Evolutionary conservation across 2,797 vertebrate genomes (phyloP).

Genomic region (Echeneis naucrates): DNA sequence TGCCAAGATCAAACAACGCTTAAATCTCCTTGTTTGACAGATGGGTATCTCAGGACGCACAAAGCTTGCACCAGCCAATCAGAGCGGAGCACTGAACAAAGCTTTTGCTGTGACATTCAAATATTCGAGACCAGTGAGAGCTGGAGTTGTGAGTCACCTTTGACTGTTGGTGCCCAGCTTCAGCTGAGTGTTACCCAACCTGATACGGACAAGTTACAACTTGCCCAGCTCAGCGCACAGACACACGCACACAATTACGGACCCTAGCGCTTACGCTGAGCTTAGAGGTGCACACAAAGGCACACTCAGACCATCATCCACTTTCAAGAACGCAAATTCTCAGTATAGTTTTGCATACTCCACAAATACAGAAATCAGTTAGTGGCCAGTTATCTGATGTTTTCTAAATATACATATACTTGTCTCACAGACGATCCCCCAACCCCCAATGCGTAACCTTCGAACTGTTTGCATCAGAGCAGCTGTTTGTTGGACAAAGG

Average conservation of each 20-base stretch:
- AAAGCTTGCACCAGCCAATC: constrained; percentile 12
- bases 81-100: background rate
- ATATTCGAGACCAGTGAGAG: constrained; percentile 8
- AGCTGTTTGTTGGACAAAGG: background rate
- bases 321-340: too few relatives aligned
- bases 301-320: too few relatives aligned
- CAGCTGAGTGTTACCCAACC: constrained; percentile 37
- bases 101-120: constrained; percentile 17
- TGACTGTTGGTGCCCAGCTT: constrained; percentile 18
- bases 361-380: background rate
- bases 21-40: background rate
- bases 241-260: background rate
- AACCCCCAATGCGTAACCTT: background rate
- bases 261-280: background rate
- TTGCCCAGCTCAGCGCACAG: constrained; percentile 3
- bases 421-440: background rate
- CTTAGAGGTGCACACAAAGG: background rate
- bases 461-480: background rate
- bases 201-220: constrained; percentile 39
- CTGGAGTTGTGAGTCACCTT: constrained; percentile 1
- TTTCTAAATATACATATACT: background rate
- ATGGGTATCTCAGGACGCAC: constrained; percentile 29
- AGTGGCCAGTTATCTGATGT: background rate
- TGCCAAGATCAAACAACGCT: background rate
- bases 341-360: background rate